These are phyloP conservation scores for Cylas formicarius DNA, from an alignment of 1,140 invertebrate species.

Conservation along the genomic window DNA sequence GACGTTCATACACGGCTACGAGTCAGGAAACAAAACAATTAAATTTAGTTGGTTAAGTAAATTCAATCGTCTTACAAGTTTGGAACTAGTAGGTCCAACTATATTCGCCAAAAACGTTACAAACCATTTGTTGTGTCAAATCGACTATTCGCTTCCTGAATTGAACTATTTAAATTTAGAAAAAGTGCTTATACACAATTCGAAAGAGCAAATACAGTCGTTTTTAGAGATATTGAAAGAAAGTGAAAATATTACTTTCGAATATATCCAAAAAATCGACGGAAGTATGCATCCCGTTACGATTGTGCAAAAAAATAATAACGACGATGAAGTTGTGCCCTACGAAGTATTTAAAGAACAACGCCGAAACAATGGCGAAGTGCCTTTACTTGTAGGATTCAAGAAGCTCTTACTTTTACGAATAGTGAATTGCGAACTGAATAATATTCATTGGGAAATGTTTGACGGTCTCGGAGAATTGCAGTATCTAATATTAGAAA, in stretches of 20 bases:
- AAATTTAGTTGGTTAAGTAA: slow-evolving; percentile 46
- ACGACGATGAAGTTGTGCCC: slow-evolving; percentile 54
- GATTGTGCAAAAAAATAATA: slow-evolving; percentile 34
- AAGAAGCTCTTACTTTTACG: slow-evolving; percentile 49
- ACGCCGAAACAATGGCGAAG: slow-evolving; percentile 45
- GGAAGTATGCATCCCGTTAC: slow-evolving; percentile 31
- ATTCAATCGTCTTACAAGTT: slow-evolving; percentile 48
- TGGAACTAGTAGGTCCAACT: slow-evolving; percentile 55
- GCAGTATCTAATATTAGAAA: slow-evolving; percentile 54
- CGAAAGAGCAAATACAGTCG: slow-evolving; percentile 34
- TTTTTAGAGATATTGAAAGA: slow-evolving; percentile 34
- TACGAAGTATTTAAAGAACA: slow-evolving; percentile 51
- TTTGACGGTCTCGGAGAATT: slow-evolving; percentile 56
- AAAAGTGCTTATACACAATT: slow-evolving; percentile 36
- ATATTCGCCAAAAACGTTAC: slow-evolving; percentile 25
- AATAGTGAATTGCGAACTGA: slow-evolving; percentile 51
- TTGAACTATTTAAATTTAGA: slow-evolving; percentile 47
- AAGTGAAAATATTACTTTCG: slow-evolving; percentile 33
- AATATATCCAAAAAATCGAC: slow-evolving; percentile 36
- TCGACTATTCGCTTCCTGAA: slow-evolving; percentile 41
- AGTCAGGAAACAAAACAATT: slow-evolving; percentile 49
- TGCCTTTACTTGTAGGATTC: slow-evolving; percentile 51
- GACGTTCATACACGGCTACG: slow-evolving; percentile 40
- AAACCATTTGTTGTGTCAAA: slow-evolving; percentile 38
- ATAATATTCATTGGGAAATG: slow-evolving; percentile 61